phyloP scores from a whole-genome alignment of 2,888 invertebrate genomes.

The Venustoraphidia nigricollis region DNA sequence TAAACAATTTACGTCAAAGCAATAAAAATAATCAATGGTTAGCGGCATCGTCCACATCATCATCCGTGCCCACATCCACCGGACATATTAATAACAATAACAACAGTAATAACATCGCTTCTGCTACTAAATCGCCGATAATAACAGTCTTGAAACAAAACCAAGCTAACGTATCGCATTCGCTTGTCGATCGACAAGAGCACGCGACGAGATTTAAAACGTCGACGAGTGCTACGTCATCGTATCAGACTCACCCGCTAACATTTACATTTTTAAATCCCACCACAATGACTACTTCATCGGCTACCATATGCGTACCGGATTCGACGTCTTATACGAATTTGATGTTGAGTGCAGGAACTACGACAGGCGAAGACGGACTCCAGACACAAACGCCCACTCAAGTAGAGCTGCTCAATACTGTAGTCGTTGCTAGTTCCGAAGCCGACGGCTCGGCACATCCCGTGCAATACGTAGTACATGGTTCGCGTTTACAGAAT shows the following conservation, averaged over 20 bases:
- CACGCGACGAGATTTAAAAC: not conserved
- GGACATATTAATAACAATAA: not conserved
- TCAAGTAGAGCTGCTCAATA: conserved; percentile 18
- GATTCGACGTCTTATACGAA: conserved; percentile 10
- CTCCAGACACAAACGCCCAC: not conserved
- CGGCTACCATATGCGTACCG: conserved; percentile 8
- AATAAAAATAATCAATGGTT: not conserved
- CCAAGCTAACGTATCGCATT: conserved; percentile 14
- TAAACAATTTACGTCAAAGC: not conserved
- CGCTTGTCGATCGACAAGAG: conserved; percentile 5
- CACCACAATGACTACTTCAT: conserved; percentile 10
- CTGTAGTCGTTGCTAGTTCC: conserved; percentile 26
- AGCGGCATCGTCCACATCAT: not conserved
- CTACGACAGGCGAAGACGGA: not conserved
- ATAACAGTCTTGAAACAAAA: conserved; percentile 17
- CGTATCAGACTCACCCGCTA: conserved; percentile 23
- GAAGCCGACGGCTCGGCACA: conserved; percentile 20
- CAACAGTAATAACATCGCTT: not conserved
- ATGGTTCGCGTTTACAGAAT: conserved; percentile 23
- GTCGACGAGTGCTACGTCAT: not conserved
- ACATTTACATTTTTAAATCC: conserved; percentile 25
- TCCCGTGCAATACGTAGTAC: conserved; percentile 19
- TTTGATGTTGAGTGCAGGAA: conserved; percentile 11
- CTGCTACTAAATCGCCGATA: conserved; percentile 18
- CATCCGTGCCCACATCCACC: not conserved